Conservation (phyloP, 2,113 vertebrate species). For the Caranx ignobilis region DNA sequence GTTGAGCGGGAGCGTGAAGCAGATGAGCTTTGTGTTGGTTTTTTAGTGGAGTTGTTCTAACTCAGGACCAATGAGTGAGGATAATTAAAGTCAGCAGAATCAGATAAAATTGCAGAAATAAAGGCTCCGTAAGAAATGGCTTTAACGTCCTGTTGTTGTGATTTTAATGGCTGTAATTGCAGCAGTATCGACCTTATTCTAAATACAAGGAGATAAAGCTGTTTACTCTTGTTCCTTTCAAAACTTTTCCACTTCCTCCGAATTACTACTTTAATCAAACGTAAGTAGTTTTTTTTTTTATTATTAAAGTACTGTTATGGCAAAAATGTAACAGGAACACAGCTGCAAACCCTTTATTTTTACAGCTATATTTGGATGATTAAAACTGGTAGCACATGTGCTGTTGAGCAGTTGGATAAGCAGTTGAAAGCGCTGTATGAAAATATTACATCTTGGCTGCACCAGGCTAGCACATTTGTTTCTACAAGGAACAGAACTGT, state of each 20-base stretch:
- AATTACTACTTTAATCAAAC: background rate
- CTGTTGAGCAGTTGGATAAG: background rate
- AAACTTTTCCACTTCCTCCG: background rate
- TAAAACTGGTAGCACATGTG: background rate
- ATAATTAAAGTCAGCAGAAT: constrained; percentile 1
- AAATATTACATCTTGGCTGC: background rate
- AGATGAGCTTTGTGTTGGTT: constrained; percentile 27
- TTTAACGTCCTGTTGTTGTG: background rate
- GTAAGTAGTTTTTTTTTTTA: background rate
- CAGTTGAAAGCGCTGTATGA: background rate
- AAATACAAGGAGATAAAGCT: background rate
- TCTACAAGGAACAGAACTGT: background rate
- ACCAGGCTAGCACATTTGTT: background rate
- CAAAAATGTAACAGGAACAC: background rate
- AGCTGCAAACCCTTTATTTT: constrained; percentile 6
- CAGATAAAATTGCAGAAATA: constrained; percentile 5
- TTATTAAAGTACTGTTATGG: background rate
- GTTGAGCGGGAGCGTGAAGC: constrained; percentile 30
- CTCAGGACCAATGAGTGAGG: background rate
- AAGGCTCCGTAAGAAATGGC: background rate
- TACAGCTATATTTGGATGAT: constrained; percentile 8
- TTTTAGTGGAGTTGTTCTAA: constrained; percentile 19
- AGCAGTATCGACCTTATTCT: background rate
- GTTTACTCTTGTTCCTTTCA: background rate
- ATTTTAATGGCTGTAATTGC: background rate